Evolutionary conservation across 2,888 invertebrate genomes (phyloP).

Genomic region (Scaptomyza parva): DNA sequence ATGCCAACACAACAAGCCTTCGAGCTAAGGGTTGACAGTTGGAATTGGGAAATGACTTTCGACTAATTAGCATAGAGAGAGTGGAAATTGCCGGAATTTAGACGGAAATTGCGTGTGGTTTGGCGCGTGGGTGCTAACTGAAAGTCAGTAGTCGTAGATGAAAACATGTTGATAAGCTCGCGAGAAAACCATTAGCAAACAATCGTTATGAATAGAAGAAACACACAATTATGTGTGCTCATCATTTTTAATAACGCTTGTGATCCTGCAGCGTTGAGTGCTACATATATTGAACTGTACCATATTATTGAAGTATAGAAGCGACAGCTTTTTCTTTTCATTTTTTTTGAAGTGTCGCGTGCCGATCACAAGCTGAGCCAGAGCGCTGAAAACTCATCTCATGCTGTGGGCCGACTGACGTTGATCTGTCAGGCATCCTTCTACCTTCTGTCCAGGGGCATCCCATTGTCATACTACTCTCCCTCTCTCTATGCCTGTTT

Average conservation of each 20-base stretch:
- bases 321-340: slow-evolving; percentile 44
- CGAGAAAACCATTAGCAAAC: slow-evolving; percentile 71
- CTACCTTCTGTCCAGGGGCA: slow-evolving; percentile 23
- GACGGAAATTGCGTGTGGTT: slow-evolving; percentile 55
- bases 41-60: slow-evolving; percentile 23
- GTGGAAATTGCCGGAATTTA: slow-evolving; percentile 10
- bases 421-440: slow-evolving; percentile 44
- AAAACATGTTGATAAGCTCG: slow-evolving; percentile 61
- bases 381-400: slow-evolving; percentile 52
- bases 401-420: slow-evolving; percentile 64
- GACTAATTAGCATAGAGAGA: slow-evolving; percentile 54
- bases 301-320: too few species aligned
- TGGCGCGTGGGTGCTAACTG: slow-evolving; percentile 45
- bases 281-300: slow-evolving; percentile 32
- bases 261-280: slow-evolving; percentile 62
- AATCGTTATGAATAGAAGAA: background rate
- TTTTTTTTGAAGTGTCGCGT: slow-evolving; percentile 57
- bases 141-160: slow-evolving; percentile 41
- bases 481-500: slow-evolving; percentile 3
- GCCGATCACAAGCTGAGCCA: slow-evolving; percentile 73
- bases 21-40: background rate
- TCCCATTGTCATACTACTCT: slow-evolving; percentile 22
- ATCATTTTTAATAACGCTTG: slow-evolving; percentile 63
- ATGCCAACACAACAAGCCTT: slow-evolving; percentile 11
- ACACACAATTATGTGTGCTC: background rate